Conservation (phyloP, 2,113 vertebrate species). For the Bombycilla garrulus region DNA sequence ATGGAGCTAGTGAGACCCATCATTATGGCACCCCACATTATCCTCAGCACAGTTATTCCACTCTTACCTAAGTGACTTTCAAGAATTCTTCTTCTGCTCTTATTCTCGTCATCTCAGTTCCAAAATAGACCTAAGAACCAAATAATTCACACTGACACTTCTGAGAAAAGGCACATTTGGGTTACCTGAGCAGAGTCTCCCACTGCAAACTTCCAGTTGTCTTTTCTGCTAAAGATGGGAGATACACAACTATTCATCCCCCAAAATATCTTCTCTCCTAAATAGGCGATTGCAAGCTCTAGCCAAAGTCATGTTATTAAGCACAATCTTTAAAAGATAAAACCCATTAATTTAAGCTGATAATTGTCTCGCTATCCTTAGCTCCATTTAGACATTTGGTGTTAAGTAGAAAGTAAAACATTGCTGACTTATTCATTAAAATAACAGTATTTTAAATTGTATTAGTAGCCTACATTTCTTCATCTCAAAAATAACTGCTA, state of each 20-base stretch:
- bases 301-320: background rate
- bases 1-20: background rate
- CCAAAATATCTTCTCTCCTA: background rate
- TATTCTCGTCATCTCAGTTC: background rate
- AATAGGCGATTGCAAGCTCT: background rate
- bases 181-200: background rate
- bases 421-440: slow-evolving; percentile 34
- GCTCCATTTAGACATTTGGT: slow-evolving; percentile 28
- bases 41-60: background rate
- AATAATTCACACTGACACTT: background rate
- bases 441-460: slow-evolving; percentile 58
- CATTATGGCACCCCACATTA: fast-evolving
- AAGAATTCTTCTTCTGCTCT: background rate
- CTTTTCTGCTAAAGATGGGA: background rate
- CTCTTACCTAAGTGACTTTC: background rate
- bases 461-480: slow-evolving; percentile 66
- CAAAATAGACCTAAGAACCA: background rate
- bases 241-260: background rate
- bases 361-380: slow-evolving; percentile 47
- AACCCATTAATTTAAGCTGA: slow-evolving; percentile 31
- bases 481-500: slow-evolving; percentile 61
- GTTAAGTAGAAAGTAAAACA: slow-evolving; percentile 29
- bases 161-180: background rate
- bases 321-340: slow-evolving; percentile 17
- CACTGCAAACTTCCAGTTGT: background rate